Conservation (phyloP, 2,113 vertebrate genomes). For the Scytalopus superciliaris region DNA sequence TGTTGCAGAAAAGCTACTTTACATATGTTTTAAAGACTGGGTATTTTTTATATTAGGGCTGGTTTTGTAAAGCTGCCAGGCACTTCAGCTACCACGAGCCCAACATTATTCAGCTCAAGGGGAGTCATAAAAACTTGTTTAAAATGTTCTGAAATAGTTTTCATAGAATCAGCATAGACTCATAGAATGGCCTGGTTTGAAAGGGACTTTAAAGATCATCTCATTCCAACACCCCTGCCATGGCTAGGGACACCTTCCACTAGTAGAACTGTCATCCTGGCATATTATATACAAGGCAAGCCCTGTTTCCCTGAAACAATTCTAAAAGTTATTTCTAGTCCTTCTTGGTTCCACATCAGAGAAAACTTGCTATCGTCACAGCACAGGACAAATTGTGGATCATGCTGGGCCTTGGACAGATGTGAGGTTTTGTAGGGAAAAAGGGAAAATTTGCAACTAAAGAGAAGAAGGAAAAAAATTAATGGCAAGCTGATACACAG, state of each 20-base stretch:
- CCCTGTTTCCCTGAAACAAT: neutral
- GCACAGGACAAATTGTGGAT: neutral
- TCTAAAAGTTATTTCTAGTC: neutral
- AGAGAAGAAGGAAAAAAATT: neutral
- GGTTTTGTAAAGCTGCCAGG: conserved; percentile 65
- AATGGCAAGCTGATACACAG: neutral
- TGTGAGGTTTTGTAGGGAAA: neutral
- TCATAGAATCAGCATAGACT: neutral
- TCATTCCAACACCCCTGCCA: neutral
- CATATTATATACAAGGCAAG: neutral
- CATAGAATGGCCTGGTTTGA: neutral
- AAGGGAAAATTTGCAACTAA: neutral
- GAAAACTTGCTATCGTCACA: neutral
- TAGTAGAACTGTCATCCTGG: neutral
- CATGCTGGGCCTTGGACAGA: neutral
- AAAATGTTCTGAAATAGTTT: conserved; percentile 17
- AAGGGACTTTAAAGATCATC: neutral
- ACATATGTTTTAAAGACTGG: conserved; percentile 59
- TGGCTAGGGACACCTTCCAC: neutral
- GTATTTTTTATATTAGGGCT: conserved; percentile 58
- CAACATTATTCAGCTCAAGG: conserved; percentile 15
- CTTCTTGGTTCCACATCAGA: neutral
- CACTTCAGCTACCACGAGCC: conserved; percentile 32
- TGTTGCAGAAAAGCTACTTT: conserved; percentile 68
- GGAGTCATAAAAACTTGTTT: conserved; percentile 51